Conservation (phyloP, 1,140 invertebrate species). For the Meloidogyne floridensis region DNA sequence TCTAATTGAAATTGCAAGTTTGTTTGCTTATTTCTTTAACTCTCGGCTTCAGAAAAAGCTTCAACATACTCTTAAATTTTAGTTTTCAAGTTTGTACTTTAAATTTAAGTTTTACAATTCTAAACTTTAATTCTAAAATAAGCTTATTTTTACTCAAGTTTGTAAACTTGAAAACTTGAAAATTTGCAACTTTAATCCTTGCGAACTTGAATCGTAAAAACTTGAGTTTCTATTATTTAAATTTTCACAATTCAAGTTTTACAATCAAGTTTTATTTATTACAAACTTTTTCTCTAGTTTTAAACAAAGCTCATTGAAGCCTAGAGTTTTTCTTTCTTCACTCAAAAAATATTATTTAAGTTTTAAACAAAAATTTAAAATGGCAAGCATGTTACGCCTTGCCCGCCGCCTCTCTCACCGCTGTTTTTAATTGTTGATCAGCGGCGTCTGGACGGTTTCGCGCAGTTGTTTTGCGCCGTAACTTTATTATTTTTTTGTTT, state of each 20-base stretch:
- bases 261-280: too few species aligned
- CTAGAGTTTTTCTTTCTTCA: background rate
- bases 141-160: too few species aligned
- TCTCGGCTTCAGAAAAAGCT: background rate
- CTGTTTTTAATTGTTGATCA: background rate
- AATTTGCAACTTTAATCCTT: too few species aligned
- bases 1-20: constrained; percentile 6
- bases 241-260: too few species aligned
- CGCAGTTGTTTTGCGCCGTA: background rate
- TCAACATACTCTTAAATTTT: too few species aligned
- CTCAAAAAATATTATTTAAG: background rate
- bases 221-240: too few species aligned
- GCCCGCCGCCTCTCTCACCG: background rate
- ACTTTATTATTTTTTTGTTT: background rate
- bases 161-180: too few species aligned
- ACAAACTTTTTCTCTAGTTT: too few species aligned
- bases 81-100: too few species aligned
- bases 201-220: too few species aligned
- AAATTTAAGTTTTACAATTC: too few species aligned
- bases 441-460: background rate
- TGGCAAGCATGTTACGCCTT: background rate
- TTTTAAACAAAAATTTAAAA: background rate
- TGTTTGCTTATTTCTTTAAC: background rate
- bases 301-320: background rate
- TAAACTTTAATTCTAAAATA: too few species aligned